Conservation (phyloP, 1,140 invertebrate species). For the Chionoecetes opilio region DNA sequence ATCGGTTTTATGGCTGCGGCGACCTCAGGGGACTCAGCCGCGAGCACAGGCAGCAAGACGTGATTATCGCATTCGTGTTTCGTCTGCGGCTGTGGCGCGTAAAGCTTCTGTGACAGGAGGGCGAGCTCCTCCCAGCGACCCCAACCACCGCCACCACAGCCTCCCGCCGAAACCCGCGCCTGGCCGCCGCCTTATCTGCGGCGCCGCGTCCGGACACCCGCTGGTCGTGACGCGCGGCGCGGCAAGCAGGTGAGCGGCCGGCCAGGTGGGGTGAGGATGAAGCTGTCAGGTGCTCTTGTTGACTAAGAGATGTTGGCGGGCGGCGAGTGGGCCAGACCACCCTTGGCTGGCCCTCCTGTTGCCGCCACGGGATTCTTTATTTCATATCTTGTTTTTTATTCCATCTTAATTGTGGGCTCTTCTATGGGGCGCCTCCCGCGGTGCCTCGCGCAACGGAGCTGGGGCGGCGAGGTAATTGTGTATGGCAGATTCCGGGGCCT, state of each 20-base stretch:
- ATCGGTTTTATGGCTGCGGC: slow-evolving; percentile 39
- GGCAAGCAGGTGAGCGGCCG: slow-evolving; percentile 31
- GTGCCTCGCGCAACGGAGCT: not conserved
- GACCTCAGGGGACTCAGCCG: not conserved
- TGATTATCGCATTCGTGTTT: not conserved
- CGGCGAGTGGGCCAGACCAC: slow-evolving; percentile 7
- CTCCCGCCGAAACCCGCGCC: not conserved
- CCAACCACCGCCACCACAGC: not conserved
- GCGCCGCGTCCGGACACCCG: too few relatives aligned
- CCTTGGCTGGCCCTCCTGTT: slow-evolving; percentile 2
- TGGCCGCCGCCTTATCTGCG: not conserved
- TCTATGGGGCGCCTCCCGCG: not conserved
- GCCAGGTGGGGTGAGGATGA: not conserved
- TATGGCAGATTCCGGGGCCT: not conserved
- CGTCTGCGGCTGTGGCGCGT: not conserved
- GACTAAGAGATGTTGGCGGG: slow-evolving; percentile 52
- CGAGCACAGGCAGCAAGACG: not conserved
- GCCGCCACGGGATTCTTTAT: not conserved
- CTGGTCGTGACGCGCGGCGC: not conserved
- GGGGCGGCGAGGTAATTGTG: not conserved
- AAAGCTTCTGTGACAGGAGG: not conserved
- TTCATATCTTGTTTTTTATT: not conserved
- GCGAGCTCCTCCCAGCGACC: not conserved
- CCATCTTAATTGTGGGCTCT: not conserved
- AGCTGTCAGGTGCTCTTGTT: slow-evolving; percentile 50